Percentiles rank a stretch among this genome's conserved stretches.
Evolutionary conservation across 2,113 vertebrate species (phyloP).

Genomic region (Poeciliopsis retropinna): DNA sequence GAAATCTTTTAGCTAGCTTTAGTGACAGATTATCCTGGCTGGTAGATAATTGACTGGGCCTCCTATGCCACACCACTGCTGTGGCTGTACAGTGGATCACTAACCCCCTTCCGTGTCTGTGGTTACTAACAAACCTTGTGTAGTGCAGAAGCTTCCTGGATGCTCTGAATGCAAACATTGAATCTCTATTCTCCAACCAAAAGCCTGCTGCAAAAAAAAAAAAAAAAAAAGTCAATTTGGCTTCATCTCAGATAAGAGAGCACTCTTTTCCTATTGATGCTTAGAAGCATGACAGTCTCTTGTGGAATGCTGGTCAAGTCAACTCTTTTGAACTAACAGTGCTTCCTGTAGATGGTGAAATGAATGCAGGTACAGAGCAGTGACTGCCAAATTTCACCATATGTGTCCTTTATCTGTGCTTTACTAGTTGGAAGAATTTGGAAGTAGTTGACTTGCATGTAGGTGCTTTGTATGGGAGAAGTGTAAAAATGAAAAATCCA

Average conservation of each 20-base stretch:
- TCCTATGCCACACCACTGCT: slow-evolving; percentile 40
- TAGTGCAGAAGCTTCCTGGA: slow-evolving; percentile 33
- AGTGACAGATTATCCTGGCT: slow-evolving; percentile 61
- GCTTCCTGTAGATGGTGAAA: slow-evolving; percentile 53
- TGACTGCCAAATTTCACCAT: slow-evolving; percentile 46
- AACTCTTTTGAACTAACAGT: slow-evolving; percentile 61
- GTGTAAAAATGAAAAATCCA: slow-evolving; percentile 45
- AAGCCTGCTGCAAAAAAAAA: slow-evolving; percentile 31
- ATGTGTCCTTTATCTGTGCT: slow-evolving; percentile 52
- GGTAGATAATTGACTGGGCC: slow-evolving; percentile 80
- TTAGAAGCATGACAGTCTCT: slow-evolving; percentile 43
- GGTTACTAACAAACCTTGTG: slow-evolving; percentile 85
- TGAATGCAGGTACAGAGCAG: slow-evolving; percentile 66
- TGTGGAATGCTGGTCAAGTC: slow-evolving; percentile 38
- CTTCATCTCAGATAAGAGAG: slow-evolving; percentile 31
- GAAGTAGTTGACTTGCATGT: slow-evolving; percentile 18
- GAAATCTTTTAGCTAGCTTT: slow-evolving; percentile 78
- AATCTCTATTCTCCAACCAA: slow-evolving; percentile 34
- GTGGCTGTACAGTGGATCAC: slow-evolving; percentile 60
- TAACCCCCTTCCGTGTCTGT: slow-evolving; percentile 87
- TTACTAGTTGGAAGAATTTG: slow-evolving; percentile 19
- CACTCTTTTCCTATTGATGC: slow-evolving; percentile 35
- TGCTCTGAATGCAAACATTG: slow-evolving; percentile 25
- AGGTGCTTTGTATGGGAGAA: slow-evolving; percentile 24
- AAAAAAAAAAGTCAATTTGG: slow-evolving; percentile 30